Conservation (phyloP, 1,140 invertebrate genomes). For the Magallana gigas region DNA sequence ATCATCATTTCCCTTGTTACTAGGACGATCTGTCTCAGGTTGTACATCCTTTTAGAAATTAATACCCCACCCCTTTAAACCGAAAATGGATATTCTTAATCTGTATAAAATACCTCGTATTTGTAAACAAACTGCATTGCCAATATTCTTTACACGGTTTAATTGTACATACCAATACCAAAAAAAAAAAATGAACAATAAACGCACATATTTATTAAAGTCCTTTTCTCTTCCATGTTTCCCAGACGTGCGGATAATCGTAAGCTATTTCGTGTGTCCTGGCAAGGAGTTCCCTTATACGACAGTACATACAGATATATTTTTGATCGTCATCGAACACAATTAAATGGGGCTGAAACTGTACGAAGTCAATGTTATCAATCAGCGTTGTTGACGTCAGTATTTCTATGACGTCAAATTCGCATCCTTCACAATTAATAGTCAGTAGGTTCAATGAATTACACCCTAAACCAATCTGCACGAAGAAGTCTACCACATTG, state of each 20-base stretch:
- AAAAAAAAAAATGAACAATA: no score
- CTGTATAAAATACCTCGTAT: no score
- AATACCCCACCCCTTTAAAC: no score
- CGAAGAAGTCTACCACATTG: background rate
- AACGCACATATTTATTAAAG: no score
- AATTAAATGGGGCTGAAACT: conserved; percentile 42
- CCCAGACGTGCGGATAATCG: conserved; percentile 37
- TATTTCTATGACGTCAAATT: conserved; percentile 41
- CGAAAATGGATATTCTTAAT: no score
- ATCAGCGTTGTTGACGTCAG: conserved; percentile 15
- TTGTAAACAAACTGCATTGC: no score
- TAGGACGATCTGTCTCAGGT: no score
- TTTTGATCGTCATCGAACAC: background rate
- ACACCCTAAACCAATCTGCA: conserved; percentile 15
- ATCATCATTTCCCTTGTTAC: no score
- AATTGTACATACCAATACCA: no score
- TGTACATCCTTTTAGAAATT: no score
- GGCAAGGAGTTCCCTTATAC: conserved; percentile 12
- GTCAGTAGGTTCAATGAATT: conserved; percentile 35
- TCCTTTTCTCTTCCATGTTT: conserved; percentile 33
- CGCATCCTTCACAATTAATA: conserved; percentile 54
- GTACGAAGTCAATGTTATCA: conserved; percentile 37
- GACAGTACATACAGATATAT: conserved; percentile 35
- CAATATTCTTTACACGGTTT: no score
- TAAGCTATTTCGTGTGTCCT: conserved; percentile 46